phyloP scores from a whole-genome alignment of 2,797 vertebrate genomes.

The Coregonus sp. region DNA sequence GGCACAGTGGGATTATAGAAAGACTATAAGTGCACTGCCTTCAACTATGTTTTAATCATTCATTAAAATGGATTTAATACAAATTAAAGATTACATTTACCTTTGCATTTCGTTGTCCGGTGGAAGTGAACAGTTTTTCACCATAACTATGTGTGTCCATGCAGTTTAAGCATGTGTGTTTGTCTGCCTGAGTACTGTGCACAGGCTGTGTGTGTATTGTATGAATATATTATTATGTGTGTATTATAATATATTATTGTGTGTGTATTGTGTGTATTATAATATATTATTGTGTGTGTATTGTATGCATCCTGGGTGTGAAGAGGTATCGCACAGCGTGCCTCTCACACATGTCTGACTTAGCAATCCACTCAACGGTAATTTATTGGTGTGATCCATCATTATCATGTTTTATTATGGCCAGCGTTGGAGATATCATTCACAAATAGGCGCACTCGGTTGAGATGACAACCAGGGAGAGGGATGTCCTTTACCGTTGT shows the following conservation, averaged over 20 bases:
- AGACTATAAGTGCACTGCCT: neutral
- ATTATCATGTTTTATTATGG: slow-evolving; percentile 83
- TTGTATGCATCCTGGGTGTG: slow-evolving; percentile 41
- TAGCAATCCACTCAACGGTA: slow-evolving; percentile 77
- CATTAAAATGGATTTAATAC: neutral
- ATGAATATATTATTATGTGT: too few species aligned
- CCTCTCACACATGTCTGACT: slow-evolving; percentile 57
- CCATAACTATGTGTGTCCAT: neutral
- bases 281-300: slow-evolving; percentile 7
- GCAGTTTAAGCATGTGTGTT: too few species aligned
- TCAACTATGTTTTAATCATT: neutral
- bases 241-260: neutral
- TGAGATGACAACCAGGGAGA: slow-evolving; percentile 72
- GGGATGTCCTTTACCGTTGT: slow-evolving; percentile 76
- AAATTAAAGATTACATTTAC: neutral
- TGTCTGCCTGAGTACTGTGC: too few species aligned
- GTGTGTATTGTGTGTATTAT: slow-evolving; percentile 1
- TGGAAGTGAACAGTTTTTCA: neutral
- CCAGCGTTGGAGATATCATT: slow-evolving; percentile 76
- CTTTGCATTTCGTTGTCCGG: neutral
- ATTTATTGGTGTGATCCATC: slow-evolving; percentile 79
- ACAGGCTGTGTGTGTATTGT: too few species aligned
- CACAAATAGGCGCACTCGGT: slow-evolving; percentile 69
- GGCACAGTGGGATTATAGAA: neutral
- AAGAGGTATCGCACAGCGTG: slow-evolving; percentile 43